A percentile compares a stretch with the other conserved stretches of the same genome.
phyloP scores from a whole-genome alignment of 2,113 vertebrate genomes.

The Barbus barbus region DNA sequence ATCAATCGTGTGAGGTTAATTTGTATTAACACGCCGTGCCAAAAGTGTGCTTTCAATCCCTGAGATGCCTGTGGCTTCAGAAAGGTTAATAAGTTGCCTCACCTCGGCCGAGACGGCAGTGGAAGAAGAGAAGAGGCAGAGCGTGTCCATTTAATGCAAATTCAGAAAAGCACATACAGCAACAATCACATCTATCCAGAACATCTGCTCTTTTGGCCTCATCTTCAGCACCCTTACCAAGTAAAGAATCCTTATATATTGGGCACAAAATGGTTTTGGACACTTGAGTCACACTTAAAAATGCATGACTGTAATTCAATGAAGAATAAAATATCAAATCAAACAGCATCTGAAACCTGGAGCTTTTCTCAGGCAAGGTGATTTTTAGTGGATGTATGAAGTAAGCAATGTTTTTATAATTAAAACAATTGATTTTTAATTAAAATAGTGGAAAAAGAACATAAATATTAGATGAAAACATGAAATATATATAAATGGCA shows the following conservation, averaged over 20 bases:
- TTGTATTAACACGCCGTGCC: constrained; percentile 62
- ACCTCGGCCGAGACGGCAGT: constrained; percentile 59
- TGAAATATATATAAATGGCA: no score
- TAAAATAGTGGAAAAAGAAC: not conserved
- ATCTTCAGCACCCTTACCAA: constrained; percentile 3
- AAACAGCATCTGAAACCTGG: not conserved
- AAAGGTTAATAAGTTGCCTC: constrained; percentile 77
- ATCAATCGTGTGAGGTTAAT: constrained; percentile 71
- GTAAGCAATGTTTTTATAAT: not conserved
- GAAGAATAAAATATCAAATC: not conserved
- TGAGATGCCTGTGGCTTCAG: constrained; percentile 66
- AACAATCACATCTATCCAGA: constrained; percentile 21
- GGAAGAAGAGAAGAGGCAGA: constrained; percentile 12
- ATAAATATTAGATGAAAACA: not conserved
- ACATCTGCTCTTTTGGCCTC: constrained; percentile 6
- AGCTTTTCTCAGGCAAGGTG: not conserved
- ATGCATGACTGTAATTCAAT: not conserved
- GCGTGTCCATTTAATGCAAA: constrained; percentile 20
- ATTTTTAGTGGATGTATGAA: not conserved
- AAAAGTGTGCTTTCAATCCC: constrained; percentile 59
- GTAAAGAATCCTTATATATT: not conserved
- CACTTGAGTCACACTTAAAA: not conserved
- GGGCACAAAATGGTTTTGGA: not conserved
- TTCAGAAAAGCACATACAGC: constrained; percentile 54
- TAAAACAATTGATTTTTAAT: not conserved